These are phyloP conservation scores for Neolamprologus toae DNA, from an alignment of 2,113 vertebrate species.

Conservation along the genomic window DNA sequence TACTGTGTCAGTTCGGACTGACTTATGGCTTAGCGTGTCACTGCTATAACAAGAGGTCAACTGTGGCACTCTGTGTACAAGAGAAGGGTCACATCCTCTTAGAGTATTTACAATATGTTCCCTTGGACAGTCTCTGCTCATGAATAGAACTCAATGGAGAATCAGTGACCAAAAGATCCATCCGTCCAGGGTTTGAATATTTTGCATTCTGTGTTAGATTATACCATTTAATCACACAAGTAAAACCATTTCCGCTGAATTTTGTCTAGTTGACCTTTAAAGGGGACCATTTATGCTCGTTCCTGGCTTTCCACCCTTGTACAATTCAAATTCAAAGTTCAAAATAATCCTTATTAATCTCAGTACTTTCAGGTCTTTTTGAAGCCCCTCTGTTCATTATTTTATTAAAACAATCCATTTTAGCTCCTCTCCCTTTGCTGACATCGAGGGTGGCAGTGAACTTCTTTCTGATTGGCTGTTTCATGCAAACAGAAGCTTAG, in stretches of 20 bases:
- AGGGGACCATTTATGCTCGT: neutral
- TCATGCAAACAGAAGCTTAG: neutral
- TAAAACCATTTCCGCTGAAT: neutral
- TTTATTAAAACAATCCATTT: neutral
- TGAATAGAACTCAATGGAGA: constrained; percentile 1
- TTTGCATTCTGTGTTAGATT: neutral
- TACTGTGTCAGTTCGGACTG: constrained; percentile 49
- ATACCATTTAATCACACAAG: neutral
- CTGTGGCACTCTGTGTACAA: constrained; percentile 29
- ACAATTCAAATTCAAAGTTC: neutral
- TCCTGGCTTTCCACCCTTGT: neutral
- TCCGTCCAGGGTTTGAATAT: neutral
- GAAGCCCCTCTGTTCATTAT: neutral
- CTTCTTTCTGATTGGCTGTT: neutral
- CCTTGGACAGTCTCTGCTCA: neutral
- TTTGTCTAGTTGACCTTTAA: neutral
- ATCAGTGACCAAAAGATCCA: neutral
- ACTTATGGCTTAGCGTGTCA: constrained; percentile 59
- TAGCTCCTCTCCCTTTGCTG: neutral
- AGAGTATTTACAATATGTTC: constrained; percentile 43
- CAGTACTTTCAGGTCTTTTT: neutral
- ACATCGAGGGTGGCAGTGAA: neutral
- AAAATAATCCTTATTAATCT: neutral
- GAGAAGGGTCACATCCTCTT: constrained; percentile 51
- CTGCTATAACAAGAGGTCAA: constrained; percentile 64